Percentiles rank a stretch among this genome's conserved stretches.
phyloP scores from a whole-genome alignment of 2,888 invertebrate genomes.

The Drosophila flavopinicola region DNA sequence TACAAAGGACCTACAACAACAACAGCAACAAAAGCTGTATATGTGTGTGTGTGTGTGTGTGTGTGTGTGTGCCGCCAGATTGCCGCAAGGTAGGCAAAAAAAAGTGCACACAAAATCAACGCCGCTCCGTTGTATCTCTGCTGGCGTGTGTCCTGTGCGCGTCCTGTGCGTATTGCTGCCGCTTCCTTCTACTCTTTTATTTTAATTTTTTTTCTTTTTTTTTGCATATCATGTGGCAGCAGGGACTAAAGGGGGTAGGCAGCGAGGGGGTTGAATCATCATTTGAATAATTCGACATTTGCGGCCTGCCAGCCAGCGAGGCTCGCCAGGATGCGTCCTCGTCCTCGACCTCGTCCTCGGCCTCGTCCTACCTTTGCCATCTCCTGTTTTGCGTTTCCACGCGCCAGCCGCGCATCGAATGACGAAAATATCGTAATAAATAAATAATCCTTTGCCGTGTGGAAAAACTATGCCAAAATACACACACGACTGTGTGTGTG shows the following conservation, averaged over 20 bases:
- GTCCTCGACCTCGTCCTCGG: conserved; percentile 10
- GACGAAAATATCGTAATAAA: conserved; percentile 79
- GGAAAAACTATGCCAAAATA: conserved; percentile 70
- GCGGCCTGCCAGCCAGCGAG: conserved; percentile 61
- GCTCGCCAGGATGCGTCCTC: conserved; percentile 15
- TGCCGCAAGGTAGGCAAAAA: conserved; percentile 76
- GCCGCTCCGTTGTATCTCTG: conserved; percentile 54
- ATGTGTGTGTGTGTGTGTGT: conserved; percentile 16
- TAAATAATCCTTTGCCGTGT: conserved; percentile 73
- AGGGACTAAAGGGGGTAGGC: conserved; percentile 40
- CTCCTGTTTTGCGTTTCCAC: conserved; percentile 57
- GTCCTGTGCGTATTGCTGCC: conserved; percentile 53
- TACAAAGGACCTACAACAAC: conserved; percentile 68
- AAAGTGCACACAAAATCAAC: conserved; percentile 73
- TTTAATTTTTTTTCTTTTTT: conserved; percentile 15
- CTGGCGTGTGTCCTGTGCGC: conserved; percentile 59
- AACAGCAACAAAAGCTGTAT: conserved; percentile 30
- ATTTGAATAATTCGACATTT: conserved; percentile 79
- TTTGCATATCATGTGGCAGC: conserved; percentile 70
- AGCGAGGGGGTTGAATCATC: conserved; percentile 75
- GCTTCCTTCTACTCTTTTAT: conserved; percentile 19
- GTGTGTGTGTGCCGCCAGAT: conserved; percentile 67
- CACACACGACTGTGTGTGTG: conserved; percentile 11
- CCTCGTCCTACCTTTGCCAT: conserved; percentile 32
- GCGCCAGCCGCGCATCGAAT: conserved; percentile 76